Percentiles rank a stretch among this genome's conserved stretches.
Evolutionary conservation across 2,888 invertebrate species (phyloP).

Genomic region (Eumerus sabulonum): DNA sequence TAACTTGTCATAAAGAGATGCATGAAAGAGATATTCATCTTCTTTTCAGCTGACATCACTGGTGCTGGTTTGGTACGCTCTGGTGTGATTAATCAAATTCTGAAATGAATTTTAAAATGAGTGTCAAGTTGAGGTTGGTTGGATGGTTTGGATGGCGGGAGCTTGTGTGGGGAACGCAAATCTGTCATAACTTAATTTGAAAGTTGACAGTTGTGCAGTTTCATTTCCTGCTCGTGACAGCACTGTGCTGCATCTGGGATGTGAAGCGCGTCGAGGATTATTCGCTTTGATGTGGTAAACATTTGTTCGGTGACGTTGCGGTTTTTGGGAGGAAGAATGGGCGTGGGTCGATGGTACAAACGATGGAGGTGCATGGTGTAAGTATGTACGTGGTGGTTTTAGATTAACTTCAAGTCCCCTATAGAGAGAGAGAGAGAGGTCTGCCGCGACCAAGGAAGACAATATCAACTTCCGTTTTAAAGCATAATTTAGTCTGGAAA

Average conservation of each 20-base stretch:
- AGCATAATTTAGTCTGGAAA: too few species aligned
- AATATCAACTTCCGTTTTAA: too few species aligned
- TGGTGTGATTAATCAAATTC: slow-evolving; percentile 54
- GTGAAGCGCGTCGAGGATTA: slow-evolving; percentile 7
- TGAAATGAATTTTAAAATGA: slow-evolving; percentile 42
- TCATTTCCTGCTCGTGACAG: slow-evolving; percentile 70
- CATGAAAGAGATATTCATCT: slow-evolving; percentile 58
- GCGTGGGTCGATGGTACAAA: too few species aligned
- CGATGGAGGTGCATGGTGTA: too few species aligned
- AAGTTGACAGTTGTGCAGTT: slow-evolving; percentile 68
- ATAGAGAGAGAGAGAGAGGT: too few species aligned
- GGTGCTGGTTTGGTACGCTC: slow-evolving; percentile 16
- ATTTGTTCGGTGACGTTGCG: too few species aligned
- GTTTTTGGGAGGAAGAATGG: too few species aligned
- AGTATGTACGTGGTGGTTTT: too few species aligned
- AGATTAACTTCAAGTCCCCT: too few species aligned
- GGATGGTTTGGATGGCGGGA: not conserved
- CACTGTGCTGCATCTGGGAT: slow-evolving; percentile 34
- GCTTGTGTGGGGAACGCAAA: slow-evolving; percentile 61
- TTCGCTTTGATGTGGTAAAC: too few species aligned
- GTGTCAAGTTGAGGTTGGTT: slow-evolving; percentile 5
- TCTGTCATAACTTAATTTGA: slow-evolving; percentile 70
- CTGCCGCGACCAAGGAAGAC: too few species aligned
- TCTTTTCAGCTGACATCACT: slow-evolving; percentile 32
- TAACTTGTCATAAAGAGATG: slow-evolving; percentile 56